Conservation (phyloP, 2,113 vertebrate species). For the Mormyrus lacerda region DNA sequence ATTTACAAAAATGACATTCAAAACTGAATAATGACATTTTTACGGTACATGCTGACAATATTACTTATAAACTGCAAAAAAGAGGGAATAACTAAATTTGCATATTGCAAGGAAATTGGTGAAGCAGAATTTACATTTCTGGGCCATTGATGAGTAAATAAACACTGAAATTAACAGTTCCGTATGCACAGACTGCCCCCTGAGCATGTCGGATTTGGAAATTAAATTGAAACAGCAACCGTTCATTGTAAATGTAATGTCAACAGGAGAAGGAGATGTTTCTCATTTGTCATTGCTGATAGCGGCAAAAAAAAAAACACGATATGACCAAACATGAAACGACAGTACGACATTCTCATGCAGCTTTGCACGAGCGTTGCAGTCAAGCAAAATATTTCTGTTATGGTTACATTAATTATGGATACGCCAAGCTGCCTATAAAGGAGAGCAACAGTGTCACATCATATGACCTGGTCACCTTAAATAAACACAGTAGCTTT, state of each 20-base stretch:
- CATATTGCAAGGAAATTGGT: not conserved
- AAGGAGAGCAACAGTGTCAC: not conserved
- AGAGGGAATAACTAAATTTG: not conserved
- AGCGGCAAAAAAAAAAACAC: not conserved
- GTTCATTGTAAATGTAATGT: not conserved
- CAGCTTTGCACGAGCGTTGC: not conserved
- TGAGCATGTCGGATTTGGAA: not conserved
- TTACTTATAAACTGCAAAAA: not conserved
- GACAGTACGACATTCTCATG: not conserved
- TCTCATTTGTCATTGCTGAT: not conserved
- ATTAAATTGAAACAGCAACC: not conserved
- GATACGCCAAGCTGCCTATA: not conserved
- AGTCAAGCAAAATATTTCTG: not conserved
- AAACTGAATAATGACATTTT: not conserved
- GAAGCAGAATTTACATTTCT: not conserved
- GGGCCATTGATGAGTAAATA: not conserved
- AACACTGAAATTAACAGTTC: not conserved
- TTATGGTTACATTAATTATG: not conserved
- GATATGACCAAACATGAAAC: not conserved
- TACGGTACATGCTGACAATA: not conserved
- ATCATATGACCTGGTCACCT: not conserved
- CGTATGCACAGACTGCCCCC: not conserved
- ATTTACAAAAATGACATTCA: not conserved
- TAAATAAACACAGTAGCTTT: not conserved
- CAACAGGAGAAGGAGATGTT: not conserved